Evolutionary conservation across 1,140 invertebrate genomes (phyloP), one percentile per base, ranked within the genome.

Genomic region (Coelopa frigida): DNA sequence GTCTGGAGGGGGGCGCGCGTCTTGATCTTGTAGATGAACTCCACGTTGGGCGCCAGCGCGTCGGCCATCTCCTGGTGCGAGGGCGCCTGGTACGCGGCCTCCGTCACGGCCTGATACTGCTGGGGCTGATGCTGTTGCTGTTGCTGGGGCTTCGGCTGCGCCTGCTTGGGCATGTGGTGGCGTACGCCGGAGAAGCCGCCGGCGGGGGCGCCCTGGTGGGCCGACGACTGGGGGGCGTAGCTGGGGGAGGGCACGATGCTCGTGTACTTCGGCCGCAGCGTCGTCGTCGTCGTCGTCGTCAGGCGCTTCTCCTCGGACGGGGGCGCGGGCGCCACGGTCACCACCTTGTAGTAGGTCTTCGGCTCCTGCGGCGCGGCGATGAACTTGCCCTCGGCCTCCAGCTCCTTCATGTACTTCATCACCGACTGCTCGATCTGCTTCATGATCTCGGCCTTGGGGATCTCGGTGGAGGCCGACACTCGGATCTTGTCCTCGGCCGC

Each of bases 361-460:
- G 31, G 50, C 29, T 26, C 58, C 38, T 52, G 44, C 2, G 59
- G 56, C 2, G 63, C 55, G 17, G 65, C 56, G 1, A 64, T 45
- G 2, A 68, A 63, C 21, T 68, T 69, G 11, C 65, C 66, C 44
- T 66, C 65, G 1, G 60, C 58, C 40, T 69, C 62, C 27, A 69
- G 45, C 17, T 66, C 61, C n/a, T 64, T 64, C 61, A 69, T 68
- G 24, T 69, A 69, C 35, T 66, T 64, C 29, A 66, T 61, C 0
- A 69, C 66, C 0, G 62, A 64, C 39, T 68, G 57, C 23, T 69
- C 65, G 22, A 69, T 69, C 33, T 68, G 62, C 17, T 69, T 69
- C 56, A 69, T 61, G 5, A 69, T 66, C 44, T 69, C 65, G 6
- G 62, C 58, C 35, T 66, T 69, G n/a, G 64, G 64, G 44, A 67